Evolutionary conservation across 2,113 vertebrate species (phyloP).

Genomic region (Zingel zingel): DNA sequence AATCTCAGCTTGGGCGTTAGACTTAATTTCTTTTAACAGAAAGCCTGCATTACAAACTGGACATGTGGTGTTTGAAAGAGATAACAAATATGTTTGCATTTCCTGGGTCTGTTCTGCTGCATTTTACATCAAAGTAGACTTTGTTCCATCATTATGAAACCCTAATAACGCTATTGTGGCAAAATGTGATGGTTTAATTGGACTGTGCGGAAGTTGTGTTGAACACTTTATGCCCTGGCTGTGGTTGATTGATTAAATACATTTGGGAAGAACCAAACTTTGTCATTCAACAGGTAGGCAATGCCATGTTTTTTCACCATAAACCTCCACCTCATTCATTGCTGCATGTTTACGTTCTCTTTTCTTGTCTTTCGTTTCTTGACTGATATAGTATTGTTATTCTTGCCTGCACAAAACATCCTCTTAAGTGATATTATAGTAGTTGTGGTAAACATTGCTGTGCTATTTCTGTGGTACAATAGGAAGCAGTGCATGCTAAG

Average conservation of each 20-base stretch:
- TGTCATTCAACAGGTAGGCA: background rate
- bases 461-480: too few species aligned
- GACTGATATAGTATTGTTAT: background rate
- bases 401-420: background rate
- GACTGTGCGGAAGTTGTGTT: background rate
- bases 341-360: background rate
- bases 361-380: background rate
- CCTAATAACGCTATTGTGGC: constrained; percentile 8
- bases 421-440: background rate
- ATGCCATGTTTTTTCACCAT: background rate
- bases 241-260: background rate
- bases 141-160: constrained; percentile 35
- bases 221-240: constrained; percentile 12
- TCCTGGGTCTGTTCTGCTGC: constrained; percentile 2
- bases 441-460: too few species aligned
- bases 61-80: too few species aligned
- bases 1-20: too few species aligned
- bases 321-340: background rate
- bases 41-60: too few species aligned
- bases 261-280: background rate
- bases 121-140: constrained; percentile 37
- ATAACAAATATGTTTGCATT: background rate
- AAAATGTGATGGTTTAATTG: constrained; percentile 21
- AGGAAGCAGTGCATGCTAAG: background rate
- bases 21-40: too few species aligned